Percentiles rank a stretch among this genome's conserved stretches.
These are phyloP conservation scores for Holocentrus rufus DNA, from an alignment of 2,797 vertebrate genomes.

Conservation along the genomic window DNA sequence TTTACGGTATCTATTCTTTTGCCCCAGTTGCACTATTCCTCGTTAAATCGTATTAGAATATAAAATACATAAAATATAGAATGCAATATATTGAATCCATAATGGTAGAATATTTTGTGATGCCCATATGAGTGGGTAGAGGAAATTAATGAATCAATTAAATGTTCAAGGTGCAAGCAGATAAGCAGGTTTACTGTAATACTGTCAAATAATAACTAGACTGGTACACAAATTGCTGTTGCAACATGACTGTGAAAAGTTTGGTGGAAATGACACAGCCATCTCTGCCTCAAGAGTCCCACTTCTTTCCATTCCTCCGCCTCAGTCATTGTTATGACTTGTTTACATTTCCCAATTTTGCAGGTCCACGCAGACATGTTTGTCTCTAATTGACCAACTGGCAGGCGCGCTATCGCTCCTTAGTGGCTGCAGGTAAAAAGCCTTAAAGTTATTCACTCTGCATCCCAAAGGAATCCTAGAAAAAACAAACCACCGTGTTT, in stretches of 20 bases:
- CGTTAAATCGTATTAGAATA: not conserved
- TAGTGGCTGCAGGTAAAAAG: constrained; percentile 75
- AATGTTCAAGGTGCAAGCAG: not conserved
- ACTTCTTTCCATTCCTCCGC: constrained; percentile 9
- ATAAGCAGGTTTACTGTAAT: not conserved
- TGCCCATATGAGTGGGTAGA: not conserved
- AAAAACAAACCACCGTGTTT: constrained; percentile 83
- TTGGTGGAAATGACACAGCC: not conserved
- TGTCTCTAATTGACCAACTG: constrained; percentile 75
- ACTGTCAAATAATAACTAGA: not conserved
- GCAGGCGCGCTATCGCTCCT: constrained; percentile 71
- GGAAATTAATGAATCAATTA: not conserved
- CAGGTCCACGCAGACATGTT: constrained; percentile 65
- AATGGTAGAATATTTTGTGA: not conserved
- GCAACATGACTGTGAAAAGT: constrained; percentile 11
- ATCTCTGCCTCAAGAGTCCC: constrained; percentile 3
- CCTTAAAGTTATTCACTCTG: constrained; percentile 69
- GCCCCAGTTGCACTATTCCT: not conserved
- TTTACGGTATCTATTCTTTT: not conserved
- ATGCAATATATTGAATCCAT: too few relatives aligned
- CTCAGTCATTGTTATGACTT: constrained; percentile 51
- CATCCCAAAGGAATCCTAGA: constrained; percentile 72
- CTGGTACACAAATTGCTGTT: not conserved
- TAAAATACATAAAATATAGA: too few relatives aligned
- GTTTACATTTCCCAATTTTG: constrained; percentile 60